These are phyloP conservation scores for Escarpia spicata DNA, from an alignment of 2,888 invertebrate species.

Conservation along the genomic window DNA sequence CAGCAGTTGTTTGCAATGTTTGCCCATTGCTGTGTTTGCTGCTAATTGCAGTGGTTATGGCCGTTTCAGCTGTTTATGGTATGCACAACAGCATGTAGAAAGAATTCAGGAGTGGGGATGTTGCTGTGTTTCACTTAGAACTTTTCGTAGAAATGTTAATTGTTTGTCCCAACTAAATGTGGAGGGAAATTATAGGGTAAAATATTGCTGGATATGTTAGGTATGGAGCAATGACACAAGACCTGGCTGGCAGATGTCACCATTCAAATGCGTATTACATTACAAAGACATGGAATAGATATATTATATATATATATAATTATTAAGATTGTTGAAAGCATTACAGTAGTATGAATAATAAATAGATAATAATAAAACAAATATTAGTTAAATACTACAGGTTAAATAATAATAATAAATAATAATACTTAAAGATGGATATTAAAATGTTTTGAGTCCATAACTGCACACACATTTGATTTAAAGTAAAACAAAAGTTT, in stretches of 20 bases:
- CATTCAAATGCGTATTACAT: no score
- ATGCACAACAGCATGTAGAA: neutral
- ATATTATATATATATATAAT: no score
- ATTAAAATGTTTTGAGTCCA: no score
- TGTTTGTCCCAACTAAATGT: neutral
- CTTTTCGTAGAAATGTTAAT: neutral
- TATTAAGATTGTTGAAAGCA: no score
- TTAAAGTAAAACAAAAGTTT: no score
- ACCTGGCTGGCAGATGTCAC: neutral
- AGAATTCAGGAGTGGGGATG: neutral
- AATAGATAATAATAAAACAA: no score
- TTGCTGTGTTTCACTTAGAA: neutral
- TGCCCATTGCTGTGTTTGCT: neutral
- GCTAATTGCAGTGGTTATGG: neutral
- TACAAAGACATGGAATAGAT: no score
- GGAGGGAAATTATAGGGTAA: neutral
- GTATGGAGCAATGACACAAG: neutral
- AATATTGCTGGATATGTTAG: neutral
- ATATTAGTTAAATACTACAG: no score
- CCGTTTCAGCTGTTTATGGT: neutral
- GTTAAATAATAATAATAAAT: no score
- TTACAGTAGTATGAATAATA: no score
- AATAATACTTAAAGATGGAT: no score
- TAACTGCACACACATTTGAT: no score
- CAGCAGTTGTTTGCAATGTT: neutral